Conservation (phyloP, 2,888 invertebrate genomes). For the Drymonia ruficornis region DNA sequence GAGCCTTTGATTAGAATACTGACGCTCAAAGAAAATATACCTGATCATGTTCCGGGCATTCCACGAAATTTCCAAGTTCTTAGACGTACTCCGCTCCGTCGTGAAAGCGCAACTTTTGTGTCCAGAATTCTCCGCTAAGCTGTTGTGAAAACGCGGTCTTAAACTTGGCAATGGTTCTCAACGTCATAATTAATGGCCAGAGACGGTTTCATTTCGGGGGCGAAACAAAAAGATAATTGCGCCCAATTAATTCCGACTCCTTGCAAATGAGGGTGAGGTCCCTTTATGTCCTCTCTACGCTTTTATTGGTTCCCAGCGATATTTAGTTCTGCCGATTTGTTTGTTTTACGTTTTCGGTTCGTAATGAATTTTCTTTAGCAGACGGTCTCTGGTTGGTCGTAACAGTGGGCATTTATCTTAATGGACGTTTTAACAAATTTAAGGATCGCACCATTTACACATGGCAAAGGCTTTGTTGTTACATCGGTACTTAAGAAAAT, state of each 20-base stretch:
- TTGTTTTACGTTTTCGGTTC: conserved; percentile 57
- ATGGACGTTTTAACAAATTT: conserved; percentile 33
- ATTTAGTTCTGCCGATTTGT: conserved; percentile 62
- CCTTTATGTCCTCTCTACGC: conserved; percentile 51
- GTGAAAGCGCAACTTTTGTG: background rate
- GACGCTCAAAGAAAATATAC: too few relatives aligned
- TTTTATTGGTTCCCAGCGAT: conserved; percentile 66
- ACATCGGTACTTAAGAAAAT: conserved; percentile 11
- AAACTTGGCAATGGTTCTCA: conserved; percentile 58
- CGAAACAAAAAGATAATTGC: conserved; percentile 80
- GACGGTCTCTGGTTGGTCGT: conserved; percentile 30
- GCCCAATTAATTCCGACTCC: conserved; percentile 77
- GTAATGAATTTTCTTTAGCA: conserved; percentile 55
- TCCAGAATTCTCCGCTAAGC: conserved; percentile 33
- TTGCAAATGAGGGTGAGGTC: conserved; percentile 69
- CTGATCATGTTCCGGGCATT: too few relatives aligned
- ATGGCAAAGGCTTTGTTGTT: conserved; percentile 20
- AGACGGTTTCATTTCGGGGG: conserved; percentile 64
- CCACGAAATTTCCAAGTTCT: too few relatives aligned
- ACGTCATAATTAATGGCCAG: conserved; percentile 69
- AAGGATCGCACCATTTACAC: conserved; percentile 18
- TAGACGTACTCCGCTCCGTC: too few relatives aligned
- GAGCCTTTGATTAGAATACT: too few relatives aligned
- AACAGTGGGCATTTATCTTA: conserved; percentile 32
- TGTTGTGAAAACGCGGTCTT: conserved; percentile 47